Evolutionary conservation across 1,140 invertebrate species (phyloP).

Genomic region (Solenopsis fugax): DNA sequence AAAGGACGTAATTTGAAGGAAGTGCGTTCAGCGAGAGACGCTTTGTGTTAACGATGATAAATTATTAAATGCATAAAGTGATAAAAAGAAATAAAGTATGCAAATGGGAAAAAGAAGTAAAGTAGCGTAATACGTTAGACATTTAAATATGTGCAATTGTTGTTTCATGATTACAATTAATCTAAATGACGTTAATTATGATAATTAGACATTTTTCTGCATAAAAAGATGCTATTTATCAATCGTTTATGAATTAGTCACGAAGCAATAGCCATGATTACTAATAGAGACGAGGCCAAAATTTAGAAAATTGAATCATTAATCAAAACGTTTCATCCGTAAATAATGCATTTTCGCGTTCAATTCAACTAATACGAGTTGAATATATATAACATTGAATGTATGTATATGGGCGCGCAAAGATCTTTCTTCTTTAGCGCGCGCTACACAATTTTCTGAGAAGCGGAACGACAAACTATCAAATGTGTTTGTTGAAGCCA

Average conservation of each 20-base stretch:
- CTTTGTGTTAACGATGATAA: constrained; percentile 1
- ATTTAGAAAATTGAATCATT: constrained; percentile 25
- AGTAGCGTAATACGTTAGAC: constrained; percentile 32
- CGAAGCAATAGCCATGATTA: constrained; percentile 27
- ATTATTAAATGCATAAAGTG: neutral
- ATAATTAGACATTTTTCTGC: constrained; percentile 29
- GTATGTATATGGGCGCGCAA: neutral
- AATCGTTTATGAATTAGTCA: constrained; percentile 13
- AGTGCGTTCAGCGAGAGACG: neutral
- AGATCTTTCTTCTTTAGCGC: neutral
- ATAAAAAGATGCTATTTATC: constrained; percentile 5
- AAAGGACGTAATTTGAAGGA: neutral
- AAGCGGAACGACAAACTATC: neutral
- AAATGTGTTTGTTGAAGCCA: constrained; percentile 4
- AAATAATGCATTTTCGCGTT: constrained; percentile 22
- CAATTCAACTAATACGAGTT: constrained; percentile 19
- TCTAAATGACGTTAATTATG: constrained; percentile 44
- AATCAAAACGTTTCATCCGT: constrained; percentile 28
- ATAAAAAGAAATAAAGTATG: constrained; percentile 36
- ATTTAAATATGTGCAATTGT: constrained; percentile 51
- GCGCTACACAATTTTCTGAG: neutral
- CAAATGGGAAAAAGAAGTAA: constrained; percentile 11
- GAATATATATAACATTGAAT: neutral
- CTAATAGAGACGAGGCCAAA: constrained; percentile 30
- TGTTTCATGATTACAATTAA: constrained; percentile 40